Base-by-base conservation (phyloP, 1,140 invertebrate species). In the Triops cancriformis region DNA sequence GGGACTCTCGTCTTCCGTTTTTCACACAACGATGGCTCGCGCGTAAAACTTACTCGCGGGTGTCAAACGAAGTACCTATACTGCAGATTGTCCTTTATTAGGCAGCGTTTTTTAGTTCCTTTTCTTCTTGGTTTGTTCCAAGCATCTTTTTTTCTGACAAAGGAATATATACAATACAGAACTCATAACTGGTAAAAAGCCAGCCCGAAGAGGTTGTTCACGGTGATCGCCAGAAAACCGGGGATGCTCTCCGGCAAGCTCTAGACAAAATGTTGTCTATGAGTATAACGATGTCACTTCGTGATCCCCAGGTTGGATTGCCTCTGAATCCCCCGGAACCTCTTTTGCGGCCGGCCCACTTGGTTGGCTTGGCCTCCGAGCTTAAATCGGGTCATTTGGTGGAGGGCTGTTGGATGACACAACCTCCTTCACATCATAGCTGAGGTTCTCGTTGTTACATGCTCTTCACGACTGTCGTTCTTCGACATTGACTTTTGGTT, bases 181-280 rank as follows among this genome's bases (percentile, higher is more conserved):
- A 23, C 51, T 64, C 51, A 64, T 64, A 64, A 64, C 51, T 64
- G 18, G 23, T 64, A 64, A 64, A 64, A 64, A 64, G 51, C 51
- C n/a, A 23, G 14, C 14, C 0, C 14, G 51, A 64, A 64, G 51
- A 64, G 51, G 51, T 64, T 64, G 51, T 64, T 64, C 51, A n/a
- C 51, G 11, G 23, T 11, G 51, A 64, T 64, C 51, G 51, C 51
- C 18, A 7, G 51, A 23, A 64, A 64, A 64, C 51, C 18, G 51
- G 51, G 31, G 31, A 37, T 37, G 18, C 14, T 64, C 51, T 64
- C 51, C 18, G 18, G 51, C 3, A 18, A 23, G 51, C 51, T 23
- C n/a, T n/a, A 64, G 51, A 64, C 51, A 64, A 64, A 64, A 64
- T 64, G 51, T 64, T 64, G 51, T 64, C 51, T 64, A 64, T 64